These are phyloP conservation scores for Serilophus lunatus DNA, from an alignment of 2,113 vertebrate genomes.

Conservation along the genomic window DNA sequence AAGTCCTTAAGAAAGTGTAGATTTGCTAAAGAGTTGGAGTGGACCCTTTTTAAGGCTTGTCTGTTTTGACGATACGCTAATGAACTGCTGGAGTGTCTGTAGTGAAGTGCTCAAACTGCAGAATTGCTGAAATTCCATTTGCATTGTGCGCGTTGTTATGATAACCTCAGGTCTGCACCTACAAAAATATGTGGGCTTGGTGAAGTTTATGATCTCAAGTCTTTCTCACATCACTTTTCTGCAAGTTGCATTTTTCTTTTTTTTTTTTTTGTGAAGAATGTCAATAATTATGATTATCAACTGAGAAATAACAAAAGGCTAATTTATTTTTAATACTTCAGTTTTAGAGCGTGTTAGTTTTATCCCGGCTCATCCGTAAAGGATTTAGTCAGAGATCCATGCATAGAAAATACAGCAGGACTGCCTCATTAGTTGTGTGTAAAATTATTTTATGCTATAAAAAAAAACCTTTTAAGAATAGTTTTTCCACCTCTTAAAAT, in stretches of 20 bases:
- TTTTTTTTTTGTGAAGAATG: neutral
- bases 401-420: neutral
- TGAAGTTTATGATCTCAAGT: neutral
- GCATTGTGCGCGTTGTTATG: neutral
- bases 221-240: neutral
- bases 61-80: neutral
- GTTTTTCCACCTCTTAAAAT: neutral
- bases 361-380: neutral
- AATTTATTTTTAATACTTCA: neutral
- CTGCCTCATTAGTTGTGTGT: neutral
- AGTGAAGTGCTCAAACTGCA: neutral
- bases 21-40: neutral
- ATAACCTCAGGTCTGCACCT: neutral
- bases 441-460: conserved; percentile 1
- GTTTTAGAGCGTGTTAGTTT: neutral
- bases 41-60: neutral
- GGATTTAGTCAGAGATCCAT: neutral
- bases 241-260: neutral
- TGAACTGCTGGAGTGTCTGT: neutral
- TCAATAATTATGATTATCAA: neutral
- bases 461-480: conserved; percentile 6
- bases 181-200: neutral
- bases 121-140: neutral
- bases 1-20: neutral
- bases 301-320: neutral